Base-by-base conservation (phyloP, 2,888 invertebrate genomes). In the Tenthredo scrophulariae region DNA sequence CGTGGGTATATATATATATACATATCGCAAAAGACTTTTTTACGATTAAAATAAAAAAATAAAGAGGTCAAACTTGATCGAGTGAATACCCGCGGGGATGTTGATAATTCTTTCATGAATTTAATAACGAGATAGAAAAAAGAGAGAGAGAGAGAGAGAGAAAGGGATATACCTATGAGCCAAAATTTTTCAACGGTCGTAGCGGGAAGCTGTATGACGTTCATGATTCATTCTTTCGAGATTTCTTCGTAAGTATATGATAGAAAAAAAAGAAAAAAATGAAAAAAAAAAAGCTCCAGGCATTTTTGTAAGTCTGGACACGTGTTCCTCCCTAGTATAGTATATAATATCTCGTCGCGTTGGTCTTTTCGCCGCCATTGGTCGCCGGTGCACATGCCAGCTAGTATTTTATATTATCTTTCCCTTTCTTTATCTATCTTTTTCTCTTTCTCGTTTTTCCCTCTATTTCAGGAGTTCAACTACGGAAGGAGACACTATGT, bases 281-380 rank as follows among this genome's bases (percentile, higher is more conserved):
- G 15, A 67, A 84, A 87, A 87, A 86, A 87, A 85, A 84, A 77
- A 85, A 82, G 85, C 86, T 86, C 85, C 87, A 86, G 86, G 88
- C 89, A 91, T 91, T 91, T 91, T 91, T 91, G 89, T 89, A 87
- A 87, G 91, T 91, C 91, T 91, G 89, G 90, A 91, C 91, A 91
- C 91, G 90, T 92, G 91, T 89, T 67, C 46, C 89, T 90, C 89
- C 58, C 43, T 43, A 62, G 54, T 37, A 37, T 37, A 37, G 80
- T 80, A 62, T 37, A 26, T 62, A 77, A 83, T 83, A 83, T 80
- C 72, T 80, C 85, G 84, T 80, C 85, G 85, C 85, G 85, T 85
- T 85, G 85, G 85, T 85, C 85, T 77, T 40, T 67, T 79, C 79
- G 40, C 79, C 54, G 77, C 33, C 77, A 77, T 77, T 77, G 77